Percentiles rank a stretch among this genome's conserved stretches.
Evolutionary conservation across 2,888 invertebrate genomes (phyloP).

Genomic region (Tipula vernalis): DNA sequence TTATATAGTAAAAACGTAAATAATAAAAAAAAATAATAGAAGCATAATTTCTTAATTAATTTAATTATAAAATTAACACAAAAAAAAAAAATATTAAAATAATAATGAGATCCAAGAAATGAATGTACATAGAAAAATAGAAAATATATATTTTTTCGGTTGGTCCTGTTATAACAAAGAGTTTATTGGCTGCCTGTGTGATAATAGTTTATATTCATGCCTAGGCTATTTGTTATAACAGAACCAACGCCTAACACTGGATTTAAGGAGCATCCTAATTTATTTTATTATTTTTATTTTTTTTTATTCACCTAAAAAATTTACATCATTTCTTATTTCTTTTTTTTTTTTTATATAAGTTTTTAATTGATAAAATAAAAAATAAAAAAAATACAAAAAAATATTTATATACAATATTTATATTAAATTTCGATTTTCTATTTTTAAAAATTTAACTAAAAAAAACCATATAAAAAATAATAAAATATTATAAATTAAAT

Average conservation of each 20-base stretch:
- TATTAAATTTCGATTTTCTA: constrained; percentile 12
- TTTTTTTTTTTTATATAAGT: constrained; percentile 41
- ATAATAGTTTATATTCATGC: constrained; percentile 35
- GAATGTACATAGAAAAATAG: not conserved
- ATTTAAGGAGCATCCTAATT: not conserved
- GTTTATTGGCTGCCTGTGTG: constrained; percentile 34
- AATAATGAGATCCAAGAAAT: not conserved
- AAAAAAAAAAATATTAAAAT: not conserved
- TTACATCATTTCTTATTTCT: constrained; percentile 42
- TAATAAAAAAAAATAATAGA: not conserved
- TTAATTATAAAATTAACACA: not conserved
- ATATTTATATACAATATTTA: not conserved
- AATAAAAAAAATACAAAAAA: constrained; percentile 35
- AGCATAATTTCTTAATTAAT: constrained; percentile 4
- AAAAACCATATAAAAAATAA: not conserved
- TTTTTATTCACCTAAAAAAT: constrained; percentile 18
- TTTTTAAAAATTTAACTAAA: not conserved
- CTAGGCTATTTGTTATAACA: constrained; percentile 5
- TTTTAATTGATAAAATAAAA: not conserved
- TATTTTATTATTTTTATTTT: constrained; percentile 4
- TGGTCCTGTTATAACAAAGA: not conserved
- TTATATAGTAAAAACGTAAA: not conserved
- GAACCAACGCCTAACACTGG: not conserved
- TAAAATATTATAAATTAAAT: constrained; percentile 4
- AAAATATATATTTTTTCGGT: constrained; percentile 4